These are phyloP conservation scores for Mormyrus hasselquistii DNA, from an alignment of 2,797 vertebrate species.

Conservation along the genomic window DNA sequence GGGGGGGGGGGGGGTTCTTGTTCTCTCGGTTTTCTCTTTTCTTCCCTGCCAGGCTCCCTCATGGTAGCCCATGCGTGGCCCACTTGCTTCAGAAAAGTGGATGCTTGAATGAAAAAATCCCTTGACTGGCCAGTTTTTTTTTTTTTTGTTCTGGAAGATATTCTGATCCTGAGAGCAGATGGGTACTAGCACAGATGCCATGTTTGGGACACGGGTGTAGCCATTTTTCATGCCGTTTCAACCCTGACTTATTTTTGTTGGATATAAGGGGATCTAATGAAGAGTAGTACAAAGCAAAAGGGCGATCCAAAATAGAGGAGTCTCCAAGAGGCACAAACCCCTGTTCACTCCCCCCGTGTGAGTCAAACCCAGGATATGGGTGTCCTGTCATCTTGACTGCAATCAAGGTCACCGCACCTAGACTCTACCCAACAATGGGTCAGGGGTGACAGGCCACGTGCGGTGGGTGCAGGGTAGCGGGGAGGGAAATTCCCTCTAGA, in stretches of 20 bases:
- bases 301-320: neutral
- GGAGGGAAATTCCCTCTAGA: neutral
- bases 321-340: neutral
- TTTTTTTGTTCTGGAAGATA: neutral
- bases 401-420: neutral
- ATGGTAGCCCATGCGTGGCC: constrained; percentile 14
- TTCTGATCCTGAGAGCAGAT: neutral
- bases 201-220: constrained; percentile 8
- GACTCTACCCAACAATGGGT: neutral
- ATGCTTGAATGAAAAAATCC: neutral
- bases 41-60: constrained; percentile 16
- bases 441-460: neutral
- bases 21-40: constrained; percentile 25
- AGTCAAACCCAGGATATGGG: neutral
- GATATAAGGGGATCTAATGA: neutral
- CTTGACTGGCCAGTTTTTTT: neutral
- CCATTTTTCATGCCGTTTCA: neutral
- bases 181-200: neutral
- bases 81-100: neutral
- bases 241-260: neutral
- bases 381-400: neutral
- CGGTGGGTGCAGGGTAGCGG: constrained; percentile 10
- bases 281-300: neutral
- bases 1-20: constrained; percentile 12
- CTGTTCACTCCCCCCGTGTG: neutral